Percentiles rank a stretch among this genome's conserved stretches.
phyloP scores from a whole-genome alignment of 2,888 invertebrate genomes.

The Ectemnius continuus region DNA sequence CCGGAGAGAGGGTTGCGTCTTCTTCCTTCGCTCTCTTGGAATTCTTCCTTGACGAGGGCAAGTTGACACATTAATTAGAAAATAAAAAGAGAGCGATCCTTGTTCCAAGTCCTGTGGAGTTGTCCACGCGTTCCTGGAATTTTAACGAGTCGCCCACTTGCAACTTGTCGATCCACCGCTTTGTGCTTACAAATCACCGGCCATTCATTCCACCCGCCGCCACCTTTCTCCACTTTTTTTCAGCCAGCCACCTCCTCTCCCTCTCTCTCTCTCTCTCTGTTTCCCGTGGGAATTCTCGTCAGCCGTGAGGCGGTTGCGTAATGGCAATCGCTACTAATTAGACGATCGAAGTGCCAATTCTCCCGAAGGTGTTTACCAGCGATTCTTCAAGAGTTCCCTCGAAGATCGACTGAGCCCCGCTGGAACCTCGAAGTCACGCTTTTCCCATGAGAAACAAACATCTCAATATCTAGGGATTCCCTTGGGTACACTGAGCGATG shows the following conservation, averaged over 20 bases:
- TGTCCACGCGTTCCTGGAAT: slow-evolving; percentile 44
- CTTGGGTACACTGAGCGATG: neutral
- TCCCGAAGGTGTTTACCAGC: slow-evolving; percentile 32
- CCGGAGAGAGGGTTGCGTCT: too few species aligned
- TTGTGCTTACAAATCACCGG: slow-evolving; percentile 59
- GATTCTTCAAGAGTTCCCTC: slow-evolving; percentile 9
- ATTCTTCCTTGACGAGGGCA: too few species aligned
- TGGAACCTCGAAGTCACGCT: slow-evolving; percentile 22
- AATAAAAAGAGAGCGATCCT: slow-evolving; percentile 34
- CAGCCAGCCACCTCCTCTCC: slow-evolving; percentile 26
- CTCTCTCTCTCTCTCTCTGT: slow-evolving; percentile 6
- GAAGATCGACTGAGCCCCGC: slow-evolving; percentile 22
- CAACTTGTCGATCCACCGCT: slow-evolving; percentile 35
- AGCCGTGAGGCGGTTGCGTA: slow-evolving; percentile 2
- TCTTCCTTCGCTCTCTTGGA: too few species aligned
- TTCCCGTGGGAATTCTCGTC: slow-evolving; percentile 4
- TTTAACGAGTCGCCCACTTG: slow-evolving; percentile 45
- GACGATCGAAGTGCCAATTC: slow-evolving; percentile 48
- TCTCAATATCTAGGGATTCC: neutral
- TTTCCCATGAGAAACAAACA: neutral
- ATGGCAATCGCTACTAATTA: slow-evolving; percentile 52
- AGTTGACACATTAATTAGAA: slow-evolving; percentile 19
- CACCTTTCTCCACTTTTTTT: slow-evolving; percentile 23
- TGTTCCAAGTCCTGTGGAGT: slow-evolving; percentile 42
- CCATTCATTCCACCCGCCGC: slow-evolving; percentile 40